Percentiles rank a stretch among this genome's conserved stretches.
These are phyloP conservation scores for Sigmodon hispidus DNA, from an alignment of 2,113 vertebrate genomes.

Conservation along the genomic window DNA sequence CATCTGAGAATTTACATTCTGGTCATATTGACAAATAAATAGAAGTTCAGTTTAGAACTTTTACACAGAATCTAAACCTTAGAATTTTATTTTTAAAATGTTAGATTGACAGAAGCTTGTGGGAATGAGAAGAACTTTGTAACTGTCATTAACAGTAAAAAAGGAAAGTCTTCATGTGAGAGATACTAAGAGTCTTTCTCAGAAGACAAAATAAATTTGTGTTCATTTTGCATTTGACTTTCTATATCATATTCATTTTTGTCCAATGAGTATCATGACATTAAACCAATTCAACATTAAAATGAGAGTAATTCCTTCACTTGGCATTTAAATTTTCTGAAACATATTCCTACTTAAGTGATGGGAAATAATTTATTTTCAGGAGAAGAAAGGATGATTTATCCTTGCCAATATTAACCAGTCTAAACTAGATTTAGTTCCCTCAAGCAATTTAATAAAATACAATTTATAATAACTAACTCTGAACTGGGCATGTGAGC, in stretches of 20 bases:
- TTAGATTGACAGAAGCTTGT: background rate
- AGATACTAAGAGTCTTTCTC: background rate
- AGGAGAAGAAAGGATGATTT: background rate
- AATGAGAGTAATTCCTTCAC: background rate
- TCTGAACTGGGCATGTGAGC: background rate
- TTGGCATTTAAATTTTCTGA: background rate
- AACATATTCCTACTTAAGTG: background rate
- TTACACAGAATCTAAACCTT: background rate
- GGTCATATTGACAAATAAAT: background rate
- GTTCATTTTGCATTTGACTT: slow-evolving; percentile 33
- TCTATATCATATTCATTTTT: background rate
- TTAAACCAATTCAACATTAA: background rate
- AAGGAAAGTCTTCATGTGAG: background rate
- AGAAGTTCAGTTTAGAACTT: background rate
- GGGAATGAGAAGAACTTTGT: background rate
- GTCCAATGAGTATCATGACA: background rate
- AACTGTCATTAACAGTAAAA: background rate
- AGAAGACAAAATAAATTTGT: background rate
- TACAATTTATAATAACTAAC: background rate
- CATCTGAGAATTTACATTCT: background rate
- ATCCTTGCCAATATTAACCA: background rate
- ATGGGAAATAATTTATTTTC: slow-evolving; percentile 9
- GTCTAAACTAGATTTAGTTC: background rate
- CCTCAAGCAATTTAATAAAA: slow-evolving; percentile 15
- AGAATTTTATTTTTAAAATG: slow-evolving; percentile 7